A percentile compares a stretch with the other conserved stretches of the same genome.
phyloP scores from a whole-genome alignment of 2,888 invertebrate genomes.

The Drosophila setosimentum region DNA sequence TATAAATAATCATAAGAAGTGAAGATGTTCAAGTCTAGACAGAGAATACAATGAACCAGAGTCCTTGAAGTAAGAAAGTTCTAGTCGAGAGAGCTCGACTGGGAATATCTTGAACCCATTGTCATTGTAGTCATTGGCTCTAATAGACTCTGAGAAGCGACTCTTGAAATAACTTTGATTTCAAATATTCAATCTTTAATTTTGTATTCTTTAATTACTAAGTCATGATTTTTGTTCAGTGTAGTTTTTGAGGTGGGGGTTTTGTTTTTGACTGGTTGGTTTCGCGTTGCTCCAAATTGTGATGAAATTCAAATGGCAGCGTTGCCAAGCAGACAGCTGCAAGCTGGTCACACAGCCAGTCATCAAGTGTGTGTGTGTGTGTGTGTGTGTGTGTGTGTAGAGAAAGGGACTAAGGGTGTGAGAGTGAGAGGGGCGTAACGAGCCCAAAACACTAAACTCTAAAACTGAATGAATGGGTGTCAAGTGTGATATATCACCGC shows the following conservation, averaged over 20 bases:
- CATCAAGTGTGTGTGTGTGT: neutral
- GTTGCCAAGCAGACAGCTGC: conserved; percentile 42
- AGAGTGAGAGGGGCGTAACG: conserved; percentile 40
- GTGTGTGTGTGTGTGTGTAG: conserved; percentile 3
- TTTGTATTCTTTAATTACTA: neutral
- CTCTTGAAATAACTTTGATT: neutral
- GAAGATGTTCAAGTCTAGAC: neutral
- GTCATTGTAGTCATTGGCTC: neutral
- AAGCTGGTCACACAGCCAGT: conserved; percentile 25
- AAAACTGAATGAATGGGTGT: conserved; percentile 82
- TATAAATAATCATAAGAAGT: neutral
- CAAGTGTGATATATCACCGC: conserved; percentile 83
- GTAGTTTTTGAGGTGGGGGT: neutral
- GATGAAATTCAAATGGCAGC: conserved; percentile 79
- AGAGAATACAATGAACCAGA: no score
- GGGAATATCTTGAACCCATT: neutral
- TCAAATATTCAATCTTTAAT: neutral
- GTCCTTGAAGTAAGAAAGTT: neutral
- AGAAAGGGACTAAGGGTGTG: conserved; percentile 1
- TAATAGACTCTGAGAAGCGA: neutral
- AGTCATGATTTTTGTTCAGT: neutral
- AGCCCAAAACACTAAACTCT: conserved; percentile 74
- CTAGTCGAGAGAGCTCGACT: neutral
- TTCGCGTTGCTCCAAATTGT: conserved; percentile 50
- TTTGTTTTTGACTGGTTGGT: conserved; percentile 22